A percentile compares a stretch with the other conserved stretches of the same genome.
Conservation (phyloP, 1,140 invertebrate species). For the Drosophila tsacasi region DNA sequence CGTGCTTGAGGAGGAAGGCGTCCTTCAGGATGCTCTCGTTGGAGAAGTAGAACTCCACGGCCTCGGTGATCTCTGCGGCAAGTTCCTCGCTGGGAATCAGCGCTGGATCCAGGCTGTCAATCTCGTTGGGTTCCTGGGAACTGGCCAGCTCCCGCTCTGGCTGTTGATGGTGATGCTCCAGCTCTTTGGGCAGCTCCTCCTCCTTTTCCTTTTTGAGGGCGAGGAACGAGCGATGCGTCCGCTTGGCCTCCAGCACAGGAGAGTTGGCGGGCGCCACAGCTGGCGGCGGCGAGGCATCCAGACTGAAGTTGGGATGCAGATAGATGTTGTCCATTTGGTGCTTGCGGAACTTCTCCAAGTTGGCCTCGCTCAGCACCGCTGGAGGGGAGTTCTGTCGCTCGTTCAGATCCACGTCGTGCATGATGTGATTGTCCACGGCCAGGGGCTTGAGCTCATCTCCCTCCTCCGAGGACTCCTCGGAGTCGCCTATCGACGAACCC, state of each 20-base stretch:
- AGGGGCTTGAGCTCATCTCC: constrained; percentile 82
- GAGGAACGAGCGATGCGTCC: constrained; percentile 76
- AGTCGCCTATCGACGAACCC: constrained; percentile 80
- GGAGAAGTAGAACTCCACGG: constrained; percentile 97
- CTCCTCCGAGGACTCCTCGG: constrained; percentile 77
- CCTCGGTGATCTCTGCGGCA: constrained; percentile 91
- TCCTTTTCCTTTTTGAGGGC: constrained; percentile 65
- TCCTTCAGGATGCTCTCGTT: constrained; percentile 97
- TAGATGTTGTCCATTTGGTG: constrained; percentile 81
- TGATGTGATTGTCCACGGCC: constrained; percentile 81
- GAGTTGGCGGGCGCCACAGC: constrained; percentile 68
- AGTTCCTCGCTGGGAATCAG: constrained; percentile 89
- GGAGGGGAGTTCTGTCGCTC: constrained; percentile 47
- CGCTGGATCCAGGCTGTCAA: constrained; percentile 63
- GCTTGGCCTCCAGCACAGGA: constrained; percentile 60
- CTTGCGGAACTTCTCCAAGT: constrained; percentile 77
- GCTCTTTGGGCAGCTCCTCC: constrained; percentile 28
- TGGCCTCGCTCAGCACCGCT: constrained; percentile 72
- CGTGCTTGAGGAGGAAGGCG: constrained; percentile 97
- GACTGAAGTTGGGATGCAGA: constrained; percentile 76
- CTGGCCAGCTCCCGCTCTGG: constrained; percentile 6
- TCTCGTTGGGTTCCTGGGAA: constrained; percentile 59
- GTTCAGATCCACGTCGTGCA: constrained; percentile 52
- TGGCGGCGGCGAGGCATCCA: constrained; percentile 69
- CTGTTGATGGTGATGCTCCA: background rate